These are phyloP conservation scores for Rhizomys pruinosus DNA, from an alignment of 2,113 vertebrate species.

Conservation along the genomic window DNA sequence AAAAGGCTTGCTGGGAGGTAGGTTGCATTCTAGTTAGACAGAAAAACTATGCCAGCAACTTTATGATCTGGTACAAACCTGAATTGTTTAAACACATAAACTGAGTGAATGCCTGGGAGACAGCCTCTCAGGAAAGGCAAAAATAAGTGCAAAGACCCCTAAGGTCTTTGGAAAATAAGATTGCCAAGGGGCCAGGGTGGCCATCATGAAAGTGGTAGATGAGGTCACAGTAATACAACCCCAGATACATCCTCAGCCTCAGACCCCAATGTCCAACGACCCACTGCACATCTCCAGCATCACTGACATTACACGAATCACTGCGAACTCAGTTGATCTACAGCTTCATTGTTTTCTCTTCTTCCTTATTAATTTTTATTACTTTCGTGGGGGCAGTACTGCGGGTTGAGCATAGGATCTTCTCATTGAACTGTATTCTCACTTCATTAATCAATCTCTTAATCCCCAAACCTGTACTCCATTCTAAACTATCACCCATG, in stretches of 20 bases:
- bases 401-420: not conserved
- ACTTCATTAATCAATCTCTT: not conserved
- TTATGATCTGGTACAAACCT: not conserved
- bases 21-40: not conserved
- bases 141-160: not conserved
- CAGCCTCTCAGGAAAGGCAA: not conserved
- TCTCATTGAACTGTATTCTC: not conserved
- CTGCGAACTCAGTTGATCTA: not conserved
- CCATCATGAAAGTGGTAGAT: not conserved
- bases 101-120: not conserved
- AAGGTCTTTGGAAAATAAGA: not conserved
- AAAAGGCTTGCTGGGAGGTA: not conserved
- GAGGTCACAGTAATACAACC: not conserved
- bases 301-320: too few species aligned
- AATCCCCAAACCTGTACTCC: not conserved
- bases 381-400: not conserved
- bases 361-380: not conserved
- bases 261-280: not conserved
- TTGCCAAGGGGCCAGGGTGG: not conserved
- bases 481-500: not conserved
- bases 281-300: not conserved
- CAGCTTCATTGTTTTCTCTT: not conserved
- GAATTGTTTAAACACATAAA: not conserved
- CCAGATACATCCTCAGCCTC: not conserved
- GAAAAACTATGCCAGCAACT: not conserved